Evolutionary conservation across 2,113 vertebrate genomes (phyloP), one percentile per base, ranked within the genome.

Genomic region (Zapus hudsonius): DNA sequence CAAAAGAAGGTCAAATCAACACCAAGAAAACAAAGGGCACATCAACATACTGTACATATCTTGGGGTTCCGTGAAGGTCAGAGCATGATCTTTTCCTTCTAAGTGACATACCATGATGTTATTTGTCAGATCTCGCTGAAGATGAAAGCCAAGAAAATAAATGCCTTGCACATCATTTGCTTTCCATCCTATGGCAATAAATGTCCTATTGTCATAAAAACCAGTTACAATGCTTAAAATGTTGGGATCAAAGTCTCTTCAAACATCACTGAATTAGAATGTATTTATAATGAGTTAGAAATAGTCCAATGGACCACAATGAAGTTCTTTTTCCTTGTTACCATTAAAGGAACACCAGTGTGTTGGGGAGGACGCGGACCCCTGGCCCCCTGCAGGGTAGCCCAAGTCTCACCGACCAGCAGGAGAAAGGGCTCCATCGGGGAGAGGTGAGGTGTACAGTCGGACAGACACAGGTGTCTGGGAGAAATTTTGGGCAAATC

Each of bases 41-140:
- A 98, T 98, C 98, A 98, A 98, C 98, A 98, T 98, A 98, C 98
- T 98, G 97, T 98, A 98, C 97, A 98, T 98, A 98, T 98, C 97
- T 96, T 97, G 96, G 96, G 86, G 97, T 97, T 97, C 97, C 94
- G 97, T 98, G 98, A 98, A 98, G 98, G 98, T 98, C 98, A 98
- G 97, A 97, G 94, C 84, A 96, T 97, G 98, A 98, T 97, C 97
- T 98, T 98, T 98, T 98, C 97, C 96, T 98, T 98, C 96, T 97
- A 96, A 98, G 97, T 97, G 98, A 98, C 98, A 98, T 97, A 96
- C 97, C 97, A 97, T 97, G 98, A 97, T 98, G 98, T 98, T 98
- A 98, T 98, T 98, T 98, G 97, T 98, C 97, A 98, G 97, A 94
- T 96, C 89, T 96, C 96, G 96, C 97, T 97, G 97, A 98, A 97